A percentile compares a stretch with the other conserved stretches of the same genome.
Evolutionary conservation across 2,113 vertebrate species (phyloP).

Genomic region (Tragelaphus scriptus): DNA sequence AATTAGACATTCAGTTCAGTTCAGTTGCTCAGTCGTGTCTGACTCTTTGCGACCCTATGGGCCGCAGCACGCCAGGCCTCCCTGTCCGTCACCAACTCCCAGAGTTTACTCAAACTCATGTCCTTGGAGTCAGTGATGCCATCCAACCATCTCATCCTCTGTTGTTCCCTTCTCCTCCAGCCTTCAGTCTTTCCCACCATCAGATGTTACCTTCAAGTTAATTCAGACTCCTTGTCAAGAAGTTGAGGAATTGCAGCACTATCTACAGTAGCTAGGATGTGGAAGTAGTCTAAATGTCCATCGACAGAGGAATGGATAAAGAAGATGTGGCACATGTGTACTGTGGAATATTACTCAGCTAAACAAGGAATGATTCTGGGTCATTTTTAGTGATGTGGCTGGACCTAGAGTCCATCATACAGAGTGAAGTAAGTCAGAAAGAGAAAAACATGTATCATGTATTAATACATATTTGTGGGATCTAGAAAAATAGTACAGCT

Average conservation of each 20-base stretch:
- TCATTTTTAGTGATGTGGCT: not conserved
- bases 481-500: not conserved
- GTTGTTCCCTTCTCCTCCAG: too few relatives aligned
- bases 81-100: too few relatives aligned
- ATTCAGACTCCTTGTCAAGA: not conserved
- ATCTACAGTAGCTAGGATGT: not conserved
- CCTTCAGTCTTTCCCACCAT: too few relatives aligned
- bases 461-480: not conserved
- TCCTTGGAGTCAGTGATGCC: too few relatives aligned
- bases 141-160: too few relatives aligned
- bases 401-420: not conserved
- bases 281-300: not conserved
- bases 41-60: too few relatives aligned
- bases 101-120: too few relatives aligned
- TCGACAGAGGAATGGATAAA: not conserved
- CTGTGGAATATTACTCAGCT: not conserved
- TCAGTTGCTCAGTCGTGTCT: too few relatives aligned
- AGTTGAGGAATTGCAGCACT: not conserved
- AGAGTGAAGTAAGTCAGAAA: not conserved
- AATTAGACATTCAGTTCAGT: not conserved
- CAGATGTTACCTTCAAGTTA: not conserved
- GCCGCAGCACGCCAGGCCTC: too few relatives aligned
- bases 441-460: not conserved
- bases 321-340: not conserved
- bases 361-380: not conserved